A percentile compares a stretch with the other conserved stretches of the same genome.
Evolutionary conservation across 1,140 invertebrate genomes (phyloP).

Genomic region (Bursaphelenchus mucronatus): DNA sequence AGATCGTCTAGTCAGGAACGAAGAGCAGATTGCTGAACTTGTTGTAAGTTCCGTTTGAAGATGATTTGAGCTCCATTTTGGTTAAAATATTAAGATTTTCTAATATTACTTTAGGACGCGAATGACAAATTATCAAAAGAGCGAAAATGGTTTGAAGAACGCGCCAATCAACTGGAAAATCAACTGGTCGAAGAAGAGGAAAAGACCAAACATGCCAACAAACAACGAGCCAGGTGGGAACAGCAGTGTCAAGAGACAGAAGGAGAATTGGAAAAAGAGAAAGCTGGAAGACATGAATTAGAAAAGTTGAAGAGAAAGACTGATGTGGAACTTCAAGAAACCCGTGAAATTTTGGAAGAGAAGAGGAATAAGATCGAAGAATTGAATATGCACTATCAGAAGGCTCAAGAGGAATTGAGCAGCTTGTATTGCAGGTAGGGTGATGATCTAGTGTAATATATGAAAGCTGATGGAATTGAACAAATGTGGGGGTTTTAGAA

Average conservation of each 20-base stretch:
- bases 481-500: no score
- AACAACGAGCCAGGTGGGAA: constrained; percentile 71
- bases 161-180: constrained; percentile 80
- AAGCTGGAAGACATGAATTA: constrained; percentile 75
- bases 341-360: constrained; percentile 81
- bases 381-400: constrained; percentile 71
- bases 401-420: no score
- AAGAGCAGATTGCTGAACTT: constrained; percentile 83
- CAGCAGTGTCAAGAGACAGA: constrained; percentile 77
- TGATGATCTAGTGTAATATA: no score
- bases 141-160: constrained; percentile 86
- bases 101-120: constrained; percentile 25
- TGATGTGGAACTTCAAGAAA: constrained; percentile 85
- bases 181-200: constrained; percentile 93
- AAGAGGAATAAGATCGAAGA: constrained; percentile 93
- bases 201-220: constrained; percentile 89
- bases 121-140: constrained; percentile 75
- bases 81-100: no score
- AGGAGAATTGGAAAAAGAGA: constrained; percentile 82
- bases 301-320: constrained; percentile 89
- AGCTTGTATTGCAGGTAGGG: no score
- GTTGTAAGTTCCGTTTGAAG: constrained; percentile 28
- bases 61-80: no score
- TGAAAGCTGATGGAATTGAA: no score
- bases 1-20: constrained; percentile 87